Evolutionary conservation across 64 coral and sea anemone species (phyloP).

Genomic region (Anthopleura sola): DNA sequence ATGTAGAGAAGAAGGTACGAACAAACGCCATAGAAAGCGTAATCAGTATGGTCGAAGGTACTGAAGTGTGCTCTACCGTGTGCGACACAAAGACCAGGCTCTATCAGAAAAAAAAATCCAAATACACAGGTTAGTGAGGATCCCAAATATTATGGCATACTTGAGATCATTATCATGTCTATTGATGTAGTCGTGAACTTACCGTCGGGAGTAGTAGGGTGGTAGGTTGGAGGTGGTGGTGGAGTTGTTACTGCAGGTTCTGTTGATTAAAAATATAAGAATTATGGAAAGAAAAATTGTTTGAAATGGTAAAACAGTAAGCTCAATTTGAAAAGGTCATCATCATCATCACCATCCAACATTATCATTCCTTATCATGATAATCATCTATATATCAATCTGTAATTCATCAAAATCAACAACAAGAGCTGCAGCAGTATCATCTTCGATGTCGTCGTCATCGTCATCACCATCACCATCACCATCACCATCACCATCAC

Average conservation of each 20-base stretch:
- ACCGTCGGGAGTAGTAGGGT: conserved; percentile 48
- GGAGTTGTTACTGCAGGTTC: conserved; percentile 12
- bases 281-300: neutral
- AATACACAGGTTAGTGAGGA: neutral
- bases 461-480: neutral
- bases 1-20: conserved; percentile 58
- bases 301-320: neutral
- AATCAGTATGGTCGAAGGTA: conserved; percentile 90
- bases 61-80: conserved; percentile 74
- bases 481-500: neutral
- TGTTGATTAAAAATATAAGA: conserved; percentile 13
- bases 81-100: conserved; percentile 73
- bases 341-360: too few relatives aligned
- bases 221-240: conserved; percentile 31
- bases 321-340: too few relatives aligned
- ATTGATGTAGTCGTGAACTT: neutral
- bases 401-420: neutral
- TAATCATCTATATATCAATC: too few relatives aligned
- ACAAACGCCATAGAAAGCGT: conserved; percentile 69
- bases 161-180: too few relatives aligned
- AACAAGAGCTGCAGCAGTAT: neutral
- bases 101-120: conserved; percentile 13
- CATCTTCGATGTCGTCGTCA: neutral
- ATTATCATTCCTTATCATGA: too few relatives aligned
- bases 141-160: too few relatives aligned